Evolutionary conservation across 2,797 vertebrate genomes (phyloP).

Genomic region (Phyllotis vaccarum): DNA sequence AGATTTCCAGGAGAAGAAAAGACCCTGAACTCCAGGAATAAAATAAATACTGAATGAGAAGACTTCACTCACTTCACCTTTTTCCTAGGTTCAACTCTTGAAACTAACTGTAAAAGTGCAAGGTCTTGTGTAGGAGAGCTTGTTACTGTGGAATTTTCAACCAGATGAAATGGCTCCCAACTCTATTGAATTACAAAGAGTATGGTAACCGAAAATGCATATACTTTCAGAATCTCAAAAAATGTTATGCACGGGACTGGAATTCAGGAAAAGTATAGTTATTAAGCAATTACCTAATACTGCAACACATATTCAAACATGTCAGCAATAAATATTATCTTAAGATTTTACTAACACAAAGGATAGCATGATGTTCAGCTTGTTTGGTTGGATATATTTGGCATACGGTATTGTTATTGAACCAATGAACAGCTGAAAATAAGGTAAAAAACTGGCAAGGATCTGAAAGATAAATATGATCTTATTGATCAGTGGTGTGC

Average conservation of each 20-base stretch:
- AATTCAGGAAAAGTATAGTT: slow-evolving; percentile 6
- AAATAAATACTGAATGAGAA: slow-evolving; percentile 53
- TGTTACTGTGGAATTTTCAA: not conserved
- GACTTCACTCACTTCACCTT: not conserved
- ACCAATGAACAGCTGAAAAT: not conserved
- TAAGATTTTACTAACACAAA: not conserved
- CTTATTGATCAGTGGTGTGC: not conserved
- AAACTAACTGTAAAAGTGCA: not conserved
- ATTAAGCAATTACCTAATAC: not conserved
- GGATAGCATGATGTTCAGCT: not conserved
- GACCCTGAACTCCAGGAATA: slow-evolving; percentile 1
- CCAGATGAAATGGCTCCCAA: not conserved
- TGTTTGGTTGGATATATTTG: not conserved
- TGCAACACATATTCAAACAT: not conserved
- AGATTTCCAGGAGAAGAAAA: slow-evolving; percentile 6
- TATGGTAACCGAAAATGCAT: not conserved
- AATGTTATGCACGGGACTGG: not conserved
- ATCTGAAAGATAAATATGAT: not conserved
- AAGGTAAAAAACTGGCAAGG: not conserved
- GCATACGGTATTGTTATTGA: not conserved
- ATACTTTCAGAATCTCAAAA: slow-evolving; percentile 11
- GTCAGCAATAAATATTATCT: not conserved
- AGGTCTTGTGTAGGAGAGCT: not conserved
- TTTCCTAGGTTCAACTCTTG: not conserved
- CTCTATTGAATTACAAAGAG: not conserved